Conservation (phyloP, 2,797 vertebrate species). For the Phylloscopus collybita region DNA sequence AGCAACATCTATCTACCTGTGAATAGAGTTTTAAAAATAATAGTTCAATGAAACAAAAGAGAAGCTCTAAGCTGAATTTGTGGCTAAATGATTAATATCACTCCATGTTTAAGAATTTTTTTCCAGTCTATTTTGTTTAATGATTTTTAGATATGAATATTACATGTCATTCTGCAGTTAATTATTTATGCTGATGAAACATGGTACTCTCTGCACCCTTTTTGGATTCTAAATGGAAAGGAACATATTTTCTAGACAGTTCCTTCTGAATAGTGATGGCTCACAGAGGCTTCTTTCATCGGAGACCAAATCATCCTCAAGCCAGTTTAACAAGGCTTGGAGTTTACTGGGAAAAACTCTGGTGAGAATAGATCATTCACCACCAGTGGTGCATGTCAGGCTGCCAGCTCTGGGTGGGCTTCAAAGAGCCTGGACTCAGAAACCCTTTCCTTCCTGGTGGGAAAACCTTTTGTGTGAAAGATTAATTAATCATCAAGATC, state of each 20-base stretch:
- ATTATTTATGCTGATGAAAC: constrained; percentile 76
- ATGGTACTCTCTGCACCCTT: constrained; percentile 35
- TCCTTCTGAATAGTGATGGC: neutral
- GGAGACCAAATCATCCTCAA: neutral
- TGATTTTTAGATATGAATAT: constrained; percentile 75
- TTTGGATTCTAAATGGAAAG: constrained; percentile 59
- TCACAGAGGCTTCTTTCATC: constrained; percentile 6
- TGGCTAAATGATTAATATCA: constrained; percentile 66
- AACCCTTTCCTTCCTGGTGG: neutral
- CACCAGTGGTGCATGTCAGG: neutral
- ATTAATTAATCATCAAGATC: neutral
- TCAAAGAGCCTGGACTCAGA: constrained; percentile 21
- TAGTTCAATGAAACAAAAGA: constrained; percentile 63
- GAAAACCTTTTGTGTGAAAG: constrained; percentile 1
- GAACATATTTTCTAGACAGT: constrained; percentile 26
- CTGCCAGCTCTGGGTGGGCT: neutral
- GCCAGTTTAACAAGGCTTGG: neutral
- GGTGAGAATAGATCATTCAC: neutral
- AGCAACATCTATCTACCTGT: constrained; percentile 63
- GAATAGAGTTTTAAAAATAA: constrained; percentile 45
- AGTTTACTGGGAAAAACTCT: neutral
- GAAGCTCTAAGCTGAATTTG: constrained; percentile 45
- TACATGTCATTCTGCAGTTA: constrained; percentile 68
- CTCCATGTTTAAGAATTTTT: constrained; percentile 51
- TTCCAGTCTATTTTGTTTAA: constrained; percentile 63